Evolutionary conservation across 2,797 vertebrate species (phyloP).

Genomic region (Sandelia bainsii): DNA sequence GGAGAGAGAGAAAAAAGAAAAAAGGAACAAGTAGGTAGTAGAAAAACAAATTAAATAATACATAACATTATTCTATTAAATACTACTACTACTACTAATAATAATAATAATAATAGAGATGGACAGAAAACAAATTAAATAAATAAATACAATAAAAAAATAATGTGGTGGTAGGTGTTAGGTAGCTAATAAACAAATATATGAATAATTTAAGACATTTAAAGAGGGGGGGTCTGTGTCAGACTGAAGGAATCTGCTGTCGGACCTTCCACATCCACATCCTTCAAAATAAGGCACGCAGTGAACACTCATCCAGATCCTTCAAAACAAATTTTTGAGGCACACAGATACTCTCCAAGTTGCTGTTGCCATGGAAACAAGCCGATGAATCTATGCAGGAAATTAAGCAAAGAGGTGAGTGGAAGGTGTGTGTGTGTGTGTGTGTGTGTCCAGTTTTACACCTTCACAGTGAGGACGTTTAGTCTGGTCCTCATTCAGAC

Average conservation of each 20-base stretch:
- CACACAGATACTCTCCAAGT: conserved; percentile 17
- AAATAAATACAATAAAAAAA: too few relatives aligned
- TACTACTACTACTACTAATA: too few relatives aligned
- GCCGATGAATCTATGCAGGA: conserved; percentile 51
- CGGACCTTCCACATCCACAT: background rate
- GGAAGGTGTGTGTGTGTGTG: conserved; percentile 20
- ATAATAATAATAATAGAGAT: too few relatives aligned
- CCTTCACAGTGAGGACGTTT: background rate
- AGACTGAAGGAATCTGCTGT: background rate
- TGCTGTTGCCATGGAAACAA: conserved; percentile 77
- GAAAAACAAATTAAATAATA: too few relatives aligned
- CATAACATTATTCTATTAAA: too few relatives aligned
- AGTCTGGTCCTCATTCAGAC: background rate
- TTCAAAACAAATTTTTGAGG: conserved; percentile 14
- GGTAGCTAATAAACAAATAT: too few relatives aligned
- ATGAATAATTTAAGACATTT: too few relatives aligned
- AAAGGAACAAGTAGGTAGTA: too few relatives aligned
- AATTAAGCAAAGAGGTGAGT: conserved; percentile 18
- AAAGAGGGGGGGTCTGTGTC: too few relatives aligned
- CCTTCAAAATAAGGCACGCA: conserved; percentile 10
- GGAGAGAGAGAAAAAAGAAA: too few relatives aligned
- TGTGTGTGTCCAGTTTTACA: background rate
- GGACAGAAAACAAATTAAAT: too few relatives aligned
- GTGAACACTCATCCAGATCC: background rate
- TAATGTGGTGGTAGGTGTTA: too few relatives aligned